Evolutionary conservation across 1,140 invertebrate genomes (phyloP), one percentile per base, ranked within the genome.

Genomic region (Plutomurus gul): DNA sequence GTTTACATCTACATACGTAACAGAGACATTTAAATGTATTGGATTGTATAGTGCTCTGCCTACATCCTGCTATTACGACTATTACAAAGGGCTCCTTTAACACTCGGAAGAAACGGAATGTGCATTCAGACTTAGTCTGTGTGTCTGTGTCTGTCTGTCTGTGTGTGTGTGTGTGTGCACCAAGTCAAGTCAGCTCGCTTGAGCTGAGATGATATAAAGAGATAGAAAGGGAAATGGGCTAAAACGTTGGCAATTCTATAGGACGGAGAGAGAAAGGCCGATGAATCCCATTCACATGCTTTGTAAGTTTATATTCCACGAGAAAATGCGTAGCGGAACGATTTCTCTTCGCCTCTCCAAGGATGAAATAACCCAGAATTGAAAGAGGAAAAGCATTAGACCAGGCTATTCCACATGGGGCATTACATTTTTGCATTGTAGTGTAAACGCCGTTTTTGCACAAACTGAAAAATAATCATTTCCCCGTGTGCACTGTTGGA

Each of bases 321-420:
- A 33, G 56, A 65, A 65, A 65, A 65, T 65, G 56, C 56, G 56
- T 65, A 65, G 56, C 56, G 56, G 56, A 65, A 65, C 56, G 56
- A 65, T 65, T 65, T 65, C 56, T 65, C 56, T 65, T 65, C 56
- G 56, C 36, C 56, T 65, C 56, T 65, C 56, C 56, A 65, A 65
- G 56, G 56, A 65, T 65, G 56, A 65, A 65, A 65, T 65, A 65
- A 65, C 56, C 56, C 56, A 65, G 56, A 65, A 65, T 65, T 65
- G 56, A 65, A 65, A 65, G 56, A 65, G 56, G 27, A 65, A 65
- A 65, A 65, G 56, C 27, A 65, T 25, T 13, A 65, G 56, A 65
- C 30, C 56, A 65, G 13, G 27, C 30, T n/a, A 65, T 65, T 33
- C 56, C 56, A n/a, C 56, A 65, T 33, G 25, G 27, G 27, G 27